phyloP scores from a whole-genome alignment of 2,888 invertebrate genomes.

The Drosophila mercatorum region DNA sequence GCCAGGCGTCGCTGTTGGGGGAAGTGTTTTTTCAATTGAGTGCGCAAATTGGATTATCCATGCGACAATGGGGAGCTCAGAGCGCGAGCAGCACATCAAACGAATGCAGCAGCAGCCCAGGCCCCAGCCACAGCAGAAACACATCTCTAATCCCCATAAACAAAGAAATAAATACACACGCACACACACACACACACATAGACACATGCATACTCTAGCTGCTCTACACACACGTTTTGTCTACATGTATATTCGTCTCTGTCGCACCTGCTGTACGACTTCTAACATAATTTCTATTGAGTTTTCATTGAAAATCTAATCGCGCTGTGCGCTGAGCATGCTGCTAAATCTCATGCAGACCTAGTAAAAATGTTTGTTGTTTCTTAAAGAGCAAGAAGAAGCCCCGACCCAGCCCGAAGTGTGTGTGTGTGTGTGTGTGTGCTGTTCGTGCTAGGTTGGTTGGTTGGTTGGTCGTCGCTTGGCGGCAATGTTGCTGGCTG shows the following conservation, averaged over 20 bases:
- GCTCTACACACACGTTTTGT: constrained; percentile 21
- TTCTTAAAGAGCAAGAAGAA: constrained; percentile 82
- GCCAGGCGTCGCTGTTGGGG: neutral
- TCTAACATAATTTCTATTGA: constrained; percentile 83
- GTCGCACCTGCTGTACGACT: constrained; percentile 62
- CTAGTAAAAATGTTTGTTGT: constrained; percentile 85
- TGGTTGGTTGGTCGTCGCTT: neutral
- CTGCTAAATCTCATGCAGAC: constrained; percentile 82
- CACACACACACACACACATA: neutral
- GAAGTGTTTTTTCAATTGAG: constrained; percentile 39
- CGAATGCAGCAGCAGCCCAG: constrained; percentile 45
- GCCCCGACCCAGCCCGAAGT: constrained; percentile 55
- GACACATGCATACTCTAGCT: neutral
- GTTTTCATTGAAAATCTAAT: constrained; percentile 83
- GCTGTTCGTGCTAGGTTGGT: neutral
- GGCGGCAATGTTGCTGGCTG: constrained; percentile 43
- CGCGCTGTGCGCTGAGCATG: constrained; percentile 58
- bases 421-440: neutral
- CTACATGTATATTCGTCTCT: constrained; percentile 55
- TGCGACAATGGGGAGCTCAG: constrained; percentile 55
- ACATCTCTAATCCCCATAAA: constrained; percentile 66
- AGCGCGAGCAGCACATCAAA: constrained; percentile 31
- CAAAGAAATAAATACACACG: neutral
- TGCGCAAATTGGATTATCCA: constrained; percentile 74
- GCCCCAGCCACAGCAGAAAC: constrained; percentile 30